These are phyloP conservation scores for Coptodon bakossiorum DNA, from an alignment of 2,113 vertebrate species.

Conservation along the genomic window DNA sequence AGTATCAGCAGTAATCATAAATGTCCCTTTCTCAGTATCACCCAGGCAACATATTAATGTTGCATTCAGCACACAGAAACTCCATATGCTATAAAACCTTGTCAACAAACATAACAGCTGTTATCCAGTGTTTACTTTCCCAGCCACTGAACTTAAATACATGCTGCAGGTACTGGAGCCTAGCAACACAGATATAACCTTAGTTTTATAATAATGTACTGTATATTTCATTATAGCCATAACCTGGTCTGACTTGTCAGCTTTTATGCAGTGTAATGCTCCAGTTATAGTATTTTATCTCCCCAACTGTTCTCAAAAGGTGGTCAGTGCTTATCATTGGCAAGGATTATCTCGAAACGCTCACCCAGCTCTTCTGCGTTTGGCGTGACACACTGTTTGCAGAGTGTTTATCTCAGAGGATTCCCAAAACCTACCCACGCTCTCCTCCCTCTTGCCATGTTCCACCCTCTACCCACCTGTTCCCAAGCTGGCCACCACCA, in stretches of 20 bases:
- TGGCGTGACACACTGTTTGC: constrained; percentile 22
- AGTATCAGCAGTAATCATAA: constrained; percentile 1
- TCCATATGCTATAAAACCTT: constrained; percentile 51
- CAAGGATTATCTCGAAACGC: neutral
- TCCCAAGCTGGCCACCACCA: constrained; percentile 82
- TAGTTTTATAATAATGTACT: neutral
- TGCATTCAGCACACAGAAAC: constrained; percentile 44
- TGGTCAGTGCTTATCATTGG: neutral
- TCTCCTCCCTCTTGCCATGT: neutral
- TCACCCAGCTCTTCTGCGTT: constrained; percentile 19
- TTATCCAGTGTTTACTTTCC: constrained; percentile 67
- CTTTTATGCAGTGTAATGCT: neutral
- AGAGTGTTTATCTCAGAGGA: constrained; percentile 31
- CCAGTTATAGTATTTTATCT: neutral
- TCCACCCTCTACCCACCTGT: constrained; percentile 63
- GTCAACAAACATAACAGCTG: constrained; percentile 70
- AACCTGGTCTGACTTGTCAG: neutral
- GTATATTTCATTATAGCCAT: constrained; percentile 9
- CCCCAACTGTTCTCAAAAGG: neutral
- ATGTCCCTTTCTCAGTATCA: neutral
- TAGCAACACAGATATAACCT: constrained; percentile 50
- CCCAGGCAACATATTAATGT: constrained; percentile 54
- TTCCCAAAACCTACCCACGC: constrained; percentile 36
- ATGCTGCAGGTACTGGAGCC: constrained; percentile 18
- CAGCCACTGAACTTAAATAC: constrained; percentile 52